Evolutionary conservation across 2,113 vertebrate species (phyloP).

Genomic region (Callorhinus ursinus): DNA sequence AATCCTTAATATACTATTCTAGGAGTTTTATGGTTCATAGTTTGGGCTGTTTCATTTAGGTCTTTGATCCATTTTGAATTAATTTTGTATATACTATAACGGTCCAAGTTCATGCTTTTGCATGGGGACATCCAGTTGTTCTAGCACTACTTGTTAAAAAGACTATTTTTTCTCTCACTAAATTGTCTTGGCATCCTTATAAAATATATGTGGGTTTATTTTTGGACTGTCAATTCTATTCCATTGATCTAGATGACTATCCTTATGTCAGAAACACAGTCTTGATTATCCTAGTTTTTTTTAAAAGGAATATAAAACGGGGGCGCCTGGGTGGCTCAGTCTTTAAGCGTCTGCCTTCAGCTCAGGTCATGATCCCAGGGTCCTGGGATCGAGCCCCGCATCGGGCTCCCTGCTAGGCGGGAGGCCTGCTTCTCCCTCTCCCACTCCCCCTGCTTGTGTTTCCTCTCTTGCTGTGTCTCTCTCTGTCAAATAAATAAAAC

Average conservation of each 20-base stretch:
- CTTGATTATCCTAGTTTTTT: background rate
- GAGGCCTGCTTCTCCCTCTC: too few relatives aligned
- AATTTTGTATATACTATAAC: background rate
- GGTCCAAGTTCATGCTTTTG: background rate
- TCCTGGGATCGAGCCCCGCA: too few relatives aligned
- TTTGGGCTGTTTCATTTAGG: constrained; percentile 2
- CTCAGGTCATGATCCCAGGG: too few relatives aligned
- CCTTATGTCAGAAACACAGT: background rate
- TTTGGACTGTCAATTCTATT: background rate
- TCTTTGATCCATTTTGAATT: background rate
- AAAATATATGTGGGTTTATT: background rate
- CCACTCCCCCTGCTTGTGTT: too few relatives aligned
- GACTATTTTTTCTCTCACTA: background rate
- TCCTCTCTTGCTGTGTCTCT: too few relatives aligned
- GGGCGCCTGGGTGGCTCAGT: too few relatives aligned
- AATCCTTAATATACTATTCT: background rate
- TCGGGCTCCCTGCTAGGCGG: too few relatives aligned
- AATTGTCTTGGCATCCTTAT: background rate
- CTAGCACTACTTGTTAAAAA: background rate
- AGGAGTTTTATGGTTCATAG: background rate
- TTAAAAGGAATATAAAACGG: background rate
- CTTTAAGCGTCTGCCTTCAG: too few relatives aligned
- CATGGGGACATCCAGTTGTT: background rate
- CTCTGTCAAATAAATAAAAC: too few relatives aligned
- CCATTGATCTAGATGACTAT: background rate